Percentiles rank a stretch among this genome's conserved stretches.
These are phyloP conservation scores for Mesorhabditis sp. DNA, from an alignment of 2,888 invertebrate genomes.

Conservation along the genomic window DNA sequence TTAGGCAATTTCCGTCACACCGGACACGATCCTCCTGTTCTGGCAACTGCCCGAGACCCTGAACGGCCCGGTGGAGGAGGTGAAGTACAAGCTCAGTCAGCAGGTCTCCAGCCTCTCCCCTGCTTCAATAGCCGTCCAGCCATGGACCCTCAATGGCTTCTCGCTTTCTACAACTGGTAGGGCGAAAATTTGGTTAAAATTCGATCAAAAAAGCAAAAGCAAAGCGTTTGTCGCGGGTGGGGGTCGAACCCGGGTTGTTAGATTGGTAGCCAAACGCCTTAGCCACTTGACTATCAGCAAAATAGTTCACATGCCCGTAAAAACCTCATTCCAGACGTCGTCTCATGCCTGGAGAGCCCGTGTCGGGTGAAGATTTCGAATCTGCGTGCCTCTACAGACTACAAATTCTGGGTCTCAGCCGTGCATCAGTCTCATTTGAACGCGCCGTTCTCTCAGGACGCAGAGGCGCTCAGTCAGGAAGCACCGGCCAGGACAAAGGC, in stretches of 20 bases:
- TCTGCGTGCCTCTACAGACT: constrained; percentile 50
- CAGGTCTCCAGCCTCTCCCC: constrained; percentile 22
- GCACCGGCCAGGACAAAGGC: constrained; percentile 8
- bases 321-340: constrained; percentile 37
- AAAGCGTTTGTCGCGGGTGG: too few species aligned
- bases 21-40: constrained; percentile 51
- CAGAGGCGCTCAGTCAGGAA: constrained; percentile 50
- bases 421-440: constrained; percentile 51
- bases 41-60: constrained; percentile 52
- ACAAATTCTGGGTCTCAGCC: constrained; percentile 56
- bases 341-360: constrained; percentile 46
- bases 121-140: constrained; percentile 46
- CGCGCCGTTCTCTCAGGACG: constrained; percentile 44
- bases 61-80: constrained; percentile 53
- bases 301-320: background rate
- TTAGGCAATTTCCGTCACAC: constrained; percentile 46
- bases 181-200: too few species aligned
- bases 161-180: constrained; percentile 15
- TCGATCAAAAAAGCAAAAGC: too few species aligned
- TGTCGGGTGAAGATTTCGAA: constrained; percentile 53
- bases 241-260: too few species aligned
- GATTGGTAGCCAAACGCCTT: too few species aligned
- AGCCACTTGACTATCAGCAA: too few species aligned
- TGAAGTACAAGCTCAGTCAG: constrained; percentile 45
- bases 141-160: constrained; percentile 23